Evolutionary conservation across 92 coral and sea anemone species (phyloP).

Genomic region (Chrysogorgia sp.): DNA sequence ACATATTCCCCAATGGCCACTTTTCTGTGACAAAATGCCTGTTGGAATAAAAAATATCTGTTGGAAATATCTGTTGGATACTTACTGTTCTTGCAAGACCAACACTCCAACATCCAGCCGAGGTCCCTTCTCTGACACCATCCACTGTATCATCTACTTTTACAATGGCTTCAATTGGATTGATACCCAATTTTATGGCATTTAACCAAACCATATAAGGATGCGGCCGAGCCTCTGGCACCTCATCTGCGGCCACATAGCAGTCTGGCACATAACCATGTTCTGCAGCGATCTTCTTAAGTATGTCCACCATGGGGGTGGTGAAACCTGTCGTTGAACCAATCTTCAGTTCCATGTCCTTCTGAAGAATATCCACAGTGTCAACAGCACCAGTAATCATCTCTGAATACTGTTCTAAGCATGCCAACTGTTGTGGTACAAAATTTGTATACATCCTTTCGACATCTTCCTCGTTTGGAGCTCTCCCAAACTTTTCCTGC

Average conservation of each 20-base stretch:
- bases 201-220: slow-evolving; percentile 99
- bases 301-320: slow-evolving; percentile 78
- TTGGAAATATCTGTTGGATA: not conserved
- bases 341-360: slow-evolving; percentile 79
- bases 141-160: slow-evolving; percentile 98
- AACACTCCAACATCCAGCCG: slow-evolving; percentile 99
- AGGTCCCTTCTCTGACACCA: slow-evolving; percentile 94
- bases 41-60: too few species aligned
- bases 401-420: slow-evolving; percentile 70
- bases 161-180: slow-evolving; percentile 90
- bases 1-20: too few species aligned
- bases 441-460: slow-evolving; percentile 88
- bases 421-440: slow-evolving; percentile 79
- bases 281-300: slow-evolving; percentile 77
- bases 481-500: slow-evolving; percentile 85
- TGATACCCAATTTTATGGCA: slow-evolving; percentile 86
- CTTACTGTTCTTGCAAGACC: slow-evolving; percentile 99
- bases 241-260: slow-evolving; percentile 99
- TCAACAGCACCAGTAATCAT: slow-evolving; percentile 99
- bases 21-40: too few species aligned
- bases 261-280: slow-evolving; percentile 91
- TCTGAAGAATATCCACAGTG: slow-evolving; percentile 68
- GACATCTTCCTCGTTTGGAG: slow-evolving; percentile 82
- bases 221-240: slow-evolving; percentile 98
- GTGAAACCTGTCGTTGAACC: slow-evolving; percentile 99